Evolutionary conservation across 2,797 vertebrate genomes (phyloP), one percentile per base, ranked within the genome.

Genomic region (Protonibea diacanthus): DNA sequence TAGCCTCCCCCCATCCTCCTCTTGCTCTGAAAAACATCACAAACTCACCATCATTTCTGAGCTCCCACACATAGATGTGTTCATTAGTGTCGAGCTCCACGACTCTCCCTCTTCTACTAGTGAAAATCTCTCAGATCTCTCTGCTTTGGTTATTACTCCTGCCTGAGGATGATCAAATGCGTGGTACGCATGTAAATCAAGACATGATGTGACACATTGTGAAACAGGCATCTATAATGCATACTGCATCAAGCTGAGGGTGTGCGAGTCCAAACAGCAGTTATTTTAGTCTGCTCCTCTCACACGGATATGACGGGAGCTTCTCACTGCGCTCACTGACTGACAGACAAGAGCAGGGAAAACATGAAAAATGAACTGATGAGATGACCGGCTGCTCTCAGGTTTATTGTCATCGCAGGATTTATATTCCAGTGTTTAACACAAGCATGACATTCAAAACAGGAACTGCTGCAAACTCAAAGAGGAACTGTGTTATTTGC

Each of bases 221-320:
- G 87, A 90, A 81, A 80, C 76, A 84, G 71, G 76, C 83, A 90
- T 92, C 66, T 75, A 90, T 92, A 87, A 92, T 91, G 82, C 83
- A 91, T 80, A 20, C 2, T 6, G 27, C 57, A 13, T 80, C 76
- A 25, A 44, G 73, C 17, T 14, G 71, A 61, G 77, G 58, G 59
- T 25, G 71, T n/a, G 44, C 5, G n/a, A 59, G 70, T 70, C 63
- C 55, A 45, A 70, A 74, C 18, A 12, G 14, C 73, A 23, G 73
- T 70, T 76, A 66, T 79, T 81, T 83, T 6, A 42, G 66, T 58
- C 38, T 12, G 71, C 53, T 0, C 17, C 65, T 79, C 29, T 53
- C 68, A 13, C 20, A 7, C 44, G n/a, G 27, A 51, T 44, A 62
- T 49, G 76, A 71, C 9, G 2, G 15, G 65, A 63, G 45, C 47